A percentile compares a stretch with the other conserved stretches of the same genome.
phyloP scores from a whole-genome alignment of 2,797 vertebrate species.

The Erpetoichthys calabaricus region DNA sequence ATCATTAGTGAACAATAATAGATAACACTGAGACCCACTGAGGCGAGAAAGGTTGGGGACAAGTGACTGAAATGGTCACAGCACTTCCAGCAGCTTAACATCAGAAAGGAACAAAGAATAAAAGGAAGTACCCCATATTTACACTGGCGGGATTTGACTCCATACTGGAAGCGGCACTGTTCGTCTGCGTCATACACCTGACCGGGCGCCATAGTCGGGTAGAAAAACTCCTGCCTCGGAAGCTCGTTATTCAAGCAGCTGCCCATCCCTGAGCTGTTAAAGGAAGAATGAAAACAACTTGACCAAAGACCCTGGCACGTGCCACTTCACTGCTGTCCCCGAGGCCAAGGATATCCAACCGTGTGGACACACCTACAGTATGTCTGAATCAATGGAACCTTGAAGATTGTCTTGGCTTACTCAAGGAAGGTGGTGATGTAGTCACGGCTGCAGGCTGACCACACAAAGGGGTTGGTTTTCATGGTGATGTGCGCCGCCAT shows the following conservation, averaged over 20 bases:
- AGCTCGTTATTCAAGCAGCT: conserved; percentile 87
- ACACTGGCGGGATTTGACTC: conserved; percentile 95
- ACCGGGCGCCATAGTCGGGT: conserved; percentile 86
- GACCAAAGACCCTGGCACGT: no score
- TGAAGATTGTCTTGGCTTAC: conserved; percentile 48
- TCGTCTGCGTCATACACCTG: conserved; percentile 92
- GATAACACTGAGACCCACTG: neutral
- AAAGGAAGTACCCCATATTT: conserved; percentile 90
- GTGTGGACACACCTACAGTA: neutral
- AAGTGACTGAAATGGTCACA: neutral
- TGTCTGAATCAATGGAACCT: neutral
- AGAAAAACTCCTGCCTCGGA: conserved; percentile 85
- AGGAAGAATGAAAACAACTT: neutral
- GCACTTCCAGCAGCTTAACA: neutral
- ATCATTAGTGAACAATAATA: no score
- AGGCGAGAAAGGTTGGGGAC: neutral
- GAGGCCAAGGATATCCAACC: no score
- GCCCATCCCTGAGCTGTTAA: conserved; percentile 77
- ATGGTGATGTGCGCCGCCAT: conserved; percentile 98
- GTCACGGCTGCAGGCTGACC: conserved; percentile 91
- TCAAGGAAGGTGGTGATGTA: conserved; percentile 98
- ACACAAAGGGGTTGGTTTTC: conserved; percentile 96
- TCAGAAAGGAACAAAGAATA: neutral
- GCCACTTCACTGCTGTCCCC: no score
- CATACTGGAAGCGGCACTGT: conserved; percentile 94